These are phyloP conservation scores for Dendronephthya gigantea DNA, from an alignment of 64 coral and sea anemone species.

Conservation along the genomic window DNA sequence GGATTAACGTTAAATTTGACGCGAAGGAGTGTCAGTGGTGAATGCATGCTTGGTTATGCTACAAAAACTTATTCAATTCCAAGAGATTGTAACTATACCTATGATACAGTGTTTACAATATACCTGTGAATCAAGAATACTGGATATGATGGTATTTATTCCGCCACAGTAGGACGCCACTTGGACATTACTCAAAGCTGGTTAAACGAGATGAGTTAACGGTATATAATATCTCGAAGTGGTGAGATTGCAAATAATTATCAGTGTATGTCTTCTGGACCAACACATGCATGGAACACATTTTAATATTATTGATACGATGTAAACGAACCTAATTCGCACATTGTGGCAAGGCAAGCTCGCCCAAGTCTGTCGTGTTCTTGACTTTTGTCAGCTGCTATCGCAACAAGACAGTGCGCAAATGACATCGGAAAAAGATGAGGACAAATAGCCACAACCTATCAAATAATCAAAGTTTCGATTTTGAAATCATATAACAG, in stretches of 20 bases:
- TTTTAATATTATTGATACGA: too few species aligned
- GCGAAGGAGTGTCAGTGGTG: background rate
- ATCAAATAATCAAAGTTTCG: background rate
- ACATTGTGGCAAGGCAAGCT: conserved; percentile 85
- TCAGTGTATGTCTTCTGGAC: too few species aligned
- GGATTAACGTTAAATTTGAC: background rate
- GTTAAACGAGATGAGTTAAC: too few species aligned
- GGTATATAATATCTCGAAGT: too few species aligned
- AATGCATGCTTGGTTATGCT: too few species aligned
- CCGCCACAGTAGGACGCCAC: conserved; percentile 78
- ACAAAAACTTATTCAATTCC: too few species aligned
- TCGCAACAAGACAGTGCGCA: conserved; percentile 64
- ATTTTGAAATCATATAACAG: too few species aligned
- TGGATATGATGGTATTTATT: conserved; percentile 71
- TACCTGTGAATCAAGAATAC: conserved; percentile 72
- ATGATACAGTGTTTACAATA: background rate
- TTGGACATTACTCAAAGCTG: conserved; percentile 70
- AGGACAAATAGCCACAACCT: conserved; percentile 92
- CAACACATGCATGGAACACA: too few species aligned
- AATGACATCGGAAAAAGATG: conserved; percentile 75
- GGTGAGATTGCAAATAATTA: too few species aligned
- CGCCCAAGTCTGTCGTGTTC: conserved; percentile 73
- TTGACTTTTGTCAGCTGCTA: conserved; percentile 60
- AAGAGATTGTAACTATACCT: too few species aligned
- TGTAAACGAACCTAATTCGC: conserved; percentile 64